Evolutionary conservation across 2,113 vertebrate species (phyloP).

Genomic region (Kryptolebias marmoratus): DNA sequence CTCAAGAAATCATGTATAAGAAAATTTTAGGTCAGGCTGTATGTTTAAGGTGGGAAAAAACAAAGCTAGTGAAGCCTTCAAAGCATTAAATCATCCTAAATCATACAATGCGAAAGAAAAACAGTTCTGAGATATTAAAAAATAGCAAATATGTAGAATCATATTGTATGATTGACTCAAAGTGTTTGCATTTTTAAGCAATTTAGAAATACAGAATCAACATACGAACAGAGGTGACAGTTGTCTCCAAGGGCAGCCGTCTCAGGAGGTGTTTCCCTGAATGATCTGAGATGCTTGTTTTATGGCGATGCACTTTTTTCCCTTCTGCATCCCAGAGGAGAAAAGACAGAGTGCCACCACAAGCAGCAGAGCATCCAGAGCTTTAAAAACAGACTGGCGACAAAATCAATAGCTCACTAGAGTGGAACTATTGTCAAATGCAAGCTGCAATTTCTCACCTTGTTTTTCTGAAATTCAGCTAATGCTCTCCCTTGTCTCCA

Average conservation of each 20-base stretch:
- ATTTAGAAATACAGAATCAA: constrained; percentile 45
- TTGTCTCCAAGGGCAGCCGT: constrained; percentile 67
- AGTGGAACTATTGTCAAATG: constrained; percentile 75
- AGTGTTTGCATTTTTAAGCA: constrained; percentile 48
- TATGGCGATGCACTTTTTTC: constrained; percentile 46
- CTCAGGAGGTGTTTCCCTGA: constrained; percentile 64
- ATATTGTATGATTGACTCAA: constrained; percentile 38
- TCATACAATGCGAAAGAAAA: not conserved
- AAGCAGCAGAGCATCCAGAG: constrained; percentile 55
- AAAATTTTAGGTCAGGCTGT: not conserved
- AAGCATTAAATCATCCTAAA: not conserved
- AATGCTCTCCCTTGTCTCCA: constrained; percentile 62
- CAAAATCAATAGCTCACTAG: constrained; percentile 79
- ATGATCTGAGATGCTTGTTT: constrained; percentile 66
- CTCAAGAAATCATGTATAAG: not conserved
- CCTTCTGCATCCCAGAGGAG: constrained; percentile 61
- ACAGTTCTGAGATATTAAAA: too few relatives aligned
- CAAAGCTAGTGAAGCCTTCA: not conserved
- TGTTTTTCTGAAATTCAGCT: constrained; percentile 78
- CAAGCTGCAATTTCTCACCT: constrained; percentile 76
- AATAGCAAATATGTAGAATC: too few relatives aligned
- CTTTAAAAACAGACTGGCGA: constrained; percentile 40
- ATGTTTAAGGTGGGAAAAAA: not conserved
- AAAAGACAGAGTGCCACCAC: constrained; percentile 61
- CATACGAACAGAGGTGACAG: constrained; percentile 49